Evolutionary conservation across 2,888 invertebrate genomes (phyloP).

Genomic region (Rotaria magnacalcarata): DNA sequence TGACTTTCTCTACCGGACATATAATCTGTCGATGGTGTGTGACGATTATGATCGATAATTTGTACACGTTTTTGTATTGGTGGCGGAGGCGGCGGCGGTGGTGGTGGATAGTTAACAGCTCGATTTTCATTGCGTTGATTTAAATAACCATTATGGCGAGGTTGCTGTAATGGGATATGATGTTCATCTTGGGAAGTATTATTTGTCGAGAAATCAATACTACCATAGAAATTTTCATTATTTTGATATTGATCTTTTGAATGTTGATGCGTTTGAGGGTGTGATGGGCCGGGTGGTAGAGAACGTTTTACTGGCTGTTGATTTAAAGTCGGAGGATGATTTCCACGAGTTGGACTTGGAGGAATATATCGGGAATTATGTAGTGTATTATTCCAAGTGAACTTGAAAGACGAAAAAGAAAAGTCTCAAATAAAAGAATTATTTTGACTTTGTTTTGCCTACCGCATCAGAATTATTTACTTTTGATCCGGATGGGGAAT

Average conservation of each 20-base stretch:
- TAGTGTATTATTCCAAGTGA: neutral
- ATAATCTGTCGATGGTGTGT: neutral
- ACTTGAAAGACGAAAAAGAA: neutral
- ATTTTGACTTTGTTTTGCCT: neutral
- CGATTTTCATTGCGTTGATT: neutral
- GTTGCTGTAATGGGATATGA: neutral
- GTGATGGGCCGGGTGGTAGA: neutral
- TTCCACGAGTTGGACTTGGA: neutral
- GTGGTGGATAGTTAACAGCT: neutral
- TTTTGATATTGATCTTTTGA: neutral
- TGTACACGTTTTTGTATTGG: neutral
- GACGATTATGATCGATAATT: neutral
- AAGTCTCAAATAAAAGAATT: neutral
- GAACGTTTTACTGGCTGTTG: neutral
- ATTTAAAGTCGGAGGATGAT: neutral
- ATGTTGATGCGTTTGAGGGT: neutral
- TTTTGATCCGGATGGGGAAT: neutral
- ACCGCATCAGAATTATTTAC: neutral
- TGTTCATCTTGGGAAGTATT: neutral
- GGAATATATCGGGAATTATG: neutral
- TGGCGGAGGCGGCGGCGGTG: neutral
- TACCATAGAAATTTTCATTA: neutral
- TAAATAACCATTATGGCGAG: neutral
- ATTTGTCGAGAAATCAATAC: neutral
- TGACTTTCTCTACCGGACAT: neutral